phyloP scores from a whole-genome alignment of 1,140 invertebrate species.

The Drosophila ercepeae region DNA sequence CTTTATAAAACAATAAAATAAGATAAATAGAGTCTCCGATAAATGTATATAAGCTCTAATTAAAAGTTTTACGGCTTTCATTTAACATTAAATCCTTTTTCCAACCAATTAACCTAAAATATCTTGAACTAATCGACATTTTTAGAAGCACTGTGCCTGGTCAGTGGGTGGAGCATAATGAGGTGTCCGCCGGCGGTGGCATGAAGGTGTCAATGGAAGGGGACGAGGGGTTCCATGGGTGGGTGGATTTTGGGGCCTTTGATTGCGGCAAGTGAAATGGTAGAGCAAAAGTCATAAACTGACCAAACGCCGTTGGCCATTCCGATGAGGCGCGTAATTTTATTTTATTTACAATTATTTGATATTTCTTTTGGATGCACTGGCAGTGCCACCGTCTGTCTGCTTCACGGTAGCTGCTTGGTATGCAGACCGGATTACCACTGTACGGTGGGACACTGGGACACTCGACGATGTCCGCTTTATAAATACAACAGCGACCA shows the following conservation, averaged over 20 bases:
- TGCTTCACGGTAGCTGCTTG: slow-evolving; percentile 23
- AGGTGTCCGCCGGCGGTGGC: slow-evolving; percentile 1
- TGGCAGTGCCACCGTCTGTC: background rate
- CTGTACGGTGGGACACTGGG: slow-evolving; percentile 16
- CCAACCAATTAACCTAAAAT: too few species aligned
- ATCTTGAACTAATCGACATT: too few species aligned
- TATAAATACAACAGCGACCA: slow-evolving; percentile 82
- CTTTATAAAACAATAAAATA: too few species aligned
- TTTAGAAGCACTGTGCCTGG: slow-evolving; percentile 23
- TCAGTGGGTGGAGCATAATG: slow-evolving; percentile 28
- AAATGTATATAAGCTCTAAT: too few species aligned
- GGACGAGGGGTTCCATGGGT: slow-evolving; percentile 19
- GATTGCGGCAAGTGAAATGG: slow-evolving; percentile 66
- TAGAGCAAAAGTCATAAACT: slow-evolving; percentile 72
- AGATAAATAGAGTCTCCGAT: too few species aligned
- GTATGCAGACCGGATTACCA: slow-evolving; percentile 49
- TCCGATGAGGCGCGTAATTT: slow-evolving; percentile 29
- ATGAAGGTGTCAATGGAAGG: background rate
- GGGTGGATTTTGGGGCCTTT: background rate
- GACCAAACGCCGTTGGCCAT: slow-evolving; percentile 39
- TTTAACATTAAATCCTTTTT: too few species aligned
- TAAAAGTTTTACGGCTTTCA: too few species aligned
- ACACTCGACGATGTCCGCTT: slow-evolving; percentile 61
- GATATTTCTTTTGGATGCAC: background rate
- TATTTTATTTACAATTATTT: slow-evolving; percentile 5